phyloP scores from a whole-genome alignment of 2,888 invertebrate genomes.

The Drosophila vallismaia region DNA sequence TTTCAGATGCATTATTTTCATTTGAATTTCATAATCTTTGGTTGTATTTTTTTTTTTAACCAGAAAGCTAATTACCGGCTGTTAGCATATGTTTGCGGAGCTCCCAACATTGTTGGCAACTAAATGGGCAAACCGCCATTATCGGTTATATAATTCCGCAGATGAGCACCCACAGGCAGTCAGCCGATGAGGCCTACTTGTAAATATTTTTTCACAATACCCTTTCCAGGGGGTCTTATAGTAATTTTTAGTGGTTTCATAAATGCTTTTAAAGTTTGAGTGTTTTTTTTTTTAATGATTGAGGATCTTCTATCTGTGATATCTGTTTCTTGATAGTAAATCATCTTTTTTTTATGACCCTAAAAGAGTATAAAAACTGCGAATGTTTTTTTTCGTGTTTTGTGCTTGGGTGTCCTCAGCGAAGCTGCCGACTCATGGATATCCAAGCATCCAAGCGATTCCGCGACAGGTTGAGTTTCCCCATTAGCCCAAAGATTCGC shows the following conservation, averaged over 20 bases:
- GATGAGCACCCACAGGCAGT: constrained; percentile 23
- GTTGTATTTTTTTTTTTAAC: not conserved
- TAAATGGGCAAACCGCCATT: constrained; percentile 3
- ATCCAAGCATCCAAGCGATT: not conserved
- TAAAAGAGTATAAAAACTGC: not conserved
- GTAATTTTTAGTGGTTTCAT: no score
- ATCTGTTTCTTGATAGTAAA: no score
- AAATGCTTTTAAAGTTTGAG: not conserved
- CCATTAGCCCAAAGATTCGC: constrained; percentile 46
- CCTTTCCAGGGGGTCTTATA: not conserved
- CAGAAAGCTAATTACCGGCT: constrained; percentile 2
- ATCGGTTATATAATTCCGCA: constrained; percentile 19
- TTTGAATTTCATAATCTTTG: not conserved
- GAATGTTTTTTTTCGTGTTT: not conserved
- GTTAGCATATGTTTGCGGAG: constrained; percentile 4
- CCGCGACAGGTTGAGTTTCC: constrained; percentile 40
- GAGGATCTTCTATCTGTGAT: no score
- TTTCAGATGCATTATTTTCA: no score
- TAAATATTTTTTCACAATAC: not conserved
- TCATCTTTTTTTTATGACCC: no score
- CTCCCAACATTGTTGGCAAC: constrained; percentile 8
- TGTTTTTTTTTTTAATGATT: not conserved
- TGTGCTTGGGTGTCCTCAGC: constrained; percentile 16
- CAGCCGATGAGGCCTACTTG: constrained; percentile 1
- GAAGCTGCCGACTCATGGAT: constrained; percentile 42